Evolutionary conservation across 2,888 invertebrate genomes (phyloP), one percentile per base, ranked within the genome.

Genomic region (Sussaba pulchella): DNA sequence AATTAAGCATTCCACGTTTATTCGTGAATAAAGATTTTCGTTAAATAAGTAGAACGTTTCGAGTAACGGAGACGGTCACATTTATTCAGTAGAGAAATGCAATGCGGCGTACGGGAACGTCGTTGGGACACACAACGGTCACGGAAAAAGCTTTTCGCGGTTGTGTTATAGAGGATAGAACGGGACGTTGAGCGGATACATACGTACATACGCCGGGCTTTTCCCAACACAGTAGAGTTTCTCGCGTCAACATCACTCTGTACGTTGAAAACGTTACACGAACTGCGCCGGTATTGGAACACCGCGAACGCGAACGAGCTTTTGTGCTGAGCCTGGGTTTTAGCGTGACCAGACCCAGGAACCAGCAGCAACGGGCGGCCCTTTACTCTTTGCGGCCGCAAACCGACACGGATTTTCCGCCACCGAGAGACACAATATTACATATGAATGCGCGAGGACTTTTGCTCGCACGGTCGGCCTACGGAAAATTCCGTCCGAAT

Each of bases 231-330:
- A 79, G 75, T 70, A 57, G 39, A 47, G 26, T 43, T 66, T 71
- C 70, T 47, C 66, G 31, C 70, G 52, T 72, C 78, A 36, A 70
- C n/a, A 71, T 75, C 43, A 71, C 78, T 78, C n/a, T 66, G 61
- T 47, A 66, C 59, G 66, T 74, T 74, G n/a, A 63, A 69, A 74
- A 69, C 69, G 47, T 70, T 67, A 69, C 66, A 24, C 41, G 24
- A 41, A 39, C 41, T 54, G 36, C 61, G 31, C 52, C 12, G 17
- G n/a, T 26, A 10, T 50, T 67, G 67, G 61, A 17, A 63, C 41
- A 19, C 67, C 67, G 50, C 61, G 41, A 71, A 61, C 17, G 70
- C 66, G 43, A 59, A 63, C 74, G 66, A 71, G 75, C 79, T 80
- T 59, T 70, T 61, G 52, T 45, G 61, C 17, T 14, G 54, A 26